Percentiles rank a stretch among this genome's conserved stretches.
Conservation (phyloP, 1,140 invertebrate genomes). For the Neodiprion pinetum region DNA sequence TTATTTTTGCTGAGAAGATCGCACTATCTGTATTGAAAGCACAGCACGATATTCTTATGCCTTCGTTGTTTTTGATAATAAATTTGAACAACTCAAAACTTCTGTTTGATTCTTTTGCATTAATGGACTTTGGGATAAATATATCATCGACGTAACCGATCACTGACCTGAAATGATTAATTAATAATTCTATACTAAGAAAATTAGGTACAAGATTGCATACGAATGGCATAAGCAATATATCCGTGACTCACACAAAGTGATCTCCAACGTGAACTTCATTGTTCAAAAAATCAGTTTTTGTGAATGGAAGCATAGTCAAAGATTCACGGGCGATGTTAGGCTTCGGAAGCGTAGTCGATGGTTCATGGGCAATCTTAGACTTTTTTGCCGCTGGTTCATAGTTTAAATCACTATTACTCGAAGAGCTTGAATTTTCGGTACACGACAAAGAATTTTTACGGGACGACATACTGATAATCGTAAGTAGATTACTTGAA, state of each 20-base stretch:
- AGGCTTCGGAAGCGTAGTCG: neutral
- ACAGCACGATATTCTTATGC: neutral
- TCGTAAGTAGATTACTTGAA: neutral
- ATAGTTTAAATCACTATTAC: neutral
- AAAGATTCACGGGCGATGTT: too few relatives aligned
- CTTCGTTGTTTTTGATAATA: neutral
- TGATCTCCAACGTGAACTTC: neutral
- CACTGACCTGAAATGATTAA: neutral
- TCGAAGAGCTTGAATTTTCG: neutral
- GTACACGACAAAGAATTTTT: neutral
- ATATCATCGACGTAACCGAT: neutral
- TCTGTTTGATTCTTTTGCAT: neutral
- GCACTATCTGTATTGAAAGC: neutral
- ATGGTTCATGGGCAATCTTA: neutral
- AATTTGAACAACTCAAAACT: neutral
- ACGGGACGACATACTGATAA: neutral
- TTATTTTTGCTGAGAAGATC: neutral
- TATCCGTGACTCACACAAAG: neutral
- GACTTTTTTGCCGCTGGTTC: neutral
- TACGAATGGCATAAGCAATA: too few relatives aligned
- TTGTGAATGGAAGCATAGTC: neutral
- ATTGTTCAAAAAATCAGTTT: neutral
- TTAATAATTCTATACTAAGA: neutral
- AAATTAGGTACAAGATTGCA: neutral
- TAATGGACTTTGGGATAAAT: neutral